Conservation (phyloP, 2,113 vertebrate species). For the Papio anubis region DNA sequence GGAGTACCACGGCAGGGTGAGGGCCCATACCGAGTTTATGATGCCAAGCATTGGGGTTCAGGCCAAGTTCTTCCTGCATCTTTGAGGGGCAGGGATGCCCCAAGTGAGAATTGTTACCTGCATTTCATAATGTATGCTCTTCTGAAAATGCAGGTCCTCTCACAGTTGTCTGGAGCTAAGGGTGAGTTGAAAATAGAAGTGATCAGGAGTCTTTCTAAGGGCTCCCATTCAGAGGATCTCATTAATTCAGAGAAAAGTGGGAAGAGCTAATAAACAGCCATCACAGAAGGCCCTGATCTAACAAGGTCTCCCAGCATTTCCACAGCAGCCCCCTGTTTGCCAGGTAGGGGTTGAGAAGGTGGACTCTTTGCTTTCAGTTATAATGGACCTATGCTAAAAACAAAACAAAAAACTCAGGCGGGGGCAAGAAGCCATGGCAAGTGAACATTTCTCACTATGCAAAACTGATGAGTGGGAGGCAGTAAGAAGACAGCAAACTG, state of each 20-base stretch:
- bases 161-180: background rate
- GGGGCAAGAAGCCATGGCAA: slow-evolving; percentile 35
- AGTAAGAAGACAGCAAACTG: background rate
- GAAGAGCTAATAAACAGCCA: background rate
- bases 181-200: background rate
- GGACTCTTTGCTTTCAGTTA: background rate
- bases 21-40: background rate
- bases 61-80: background rate
- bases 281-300: background rate
- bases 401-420: background rate
- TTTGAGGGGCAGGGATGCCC: background rate
- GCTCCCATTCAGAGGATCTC: background rate
- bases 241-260: background rate
- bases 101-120: background rate
- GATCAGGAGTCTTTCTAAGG: background rate
- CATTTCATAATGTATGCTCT: background rate
- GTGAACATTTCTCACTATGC: background rate
- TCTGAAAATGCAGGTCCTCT: background rate
- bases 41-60: background rate
- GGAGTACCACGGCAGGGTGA: background rate
- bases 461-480: background rate
- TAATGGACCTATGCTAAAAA: background rate
- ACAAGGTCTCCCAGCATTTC: background rate
- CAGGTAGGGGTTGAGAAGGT: background rate
- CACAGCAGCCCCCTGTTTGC: background rate